phyloP scores from a whole-genome alignment of 2,888 invertebrate genomes.

The Sphinx pinastri region DNA sequence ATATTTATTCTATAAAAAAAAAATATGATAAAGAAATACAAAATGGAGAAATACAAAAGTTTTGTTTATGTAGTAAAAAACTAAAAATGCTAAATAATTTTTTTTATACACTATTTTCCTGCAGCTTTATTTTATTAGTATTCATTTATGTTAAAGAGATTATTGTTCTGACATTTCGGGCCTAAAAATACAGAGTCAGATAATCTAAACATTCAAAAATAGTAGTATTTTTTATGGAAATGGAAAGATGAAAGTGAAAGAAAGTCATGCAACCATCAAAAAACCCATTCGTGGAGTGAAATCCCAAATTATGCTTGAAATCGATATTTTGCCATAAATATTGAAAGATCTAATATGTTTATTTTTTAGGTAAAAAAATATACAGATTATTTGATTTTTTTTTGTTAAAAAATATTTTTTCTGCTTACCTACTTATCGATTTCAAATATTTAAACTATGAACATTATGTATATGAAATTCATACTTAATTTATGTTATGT shows the following conservation, averaged over 20 bases:
- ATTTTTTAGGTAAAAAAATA: too few species aligned
- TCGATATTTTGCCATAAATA: not conserved
- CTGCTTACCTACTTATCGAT: not conserved
- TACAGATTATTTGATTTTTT: too few species aligned
- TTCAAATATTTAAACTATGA: not conserved
- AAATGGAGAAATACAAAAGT: too few species aligned
- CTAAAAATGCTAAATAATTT: too few species aligned
- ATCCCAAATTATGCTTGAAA: slow-evolving; percentile 7
- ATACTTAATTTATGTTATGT: slow-evolving; percentile 12
- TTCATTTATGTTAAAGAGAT: too few species aligned
- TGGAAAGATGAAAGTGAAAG: not conserved
- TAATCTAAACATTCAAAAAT: slow-evolving; percentile 2
- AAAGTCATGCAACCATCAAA: not conserved
- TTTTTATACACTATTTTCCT: not conserved
- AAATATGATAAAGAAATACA: too few species aligned
- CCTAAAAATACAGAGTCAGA: not conserved
- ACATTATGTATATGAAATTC: not conserved
- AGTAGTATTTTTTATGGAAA: not conserved
- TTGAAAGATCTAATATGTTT: too few species aligned
- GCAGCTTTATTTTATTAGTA: too few species aligned
- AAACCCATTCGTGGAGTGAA: not conserved
- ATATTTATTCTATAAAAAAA: too few species aligned
- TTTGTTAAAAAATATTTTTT: not conserved
- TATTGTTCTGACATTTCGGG: too few species aligned
- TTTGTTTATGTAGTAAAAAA: too few species aligned